Percentiles rank a stretch among this genome's conserved stretches.
Conservation (phyloP, 2,888 invertebrate genomes). For the Cantharis lateralis region DNA sequence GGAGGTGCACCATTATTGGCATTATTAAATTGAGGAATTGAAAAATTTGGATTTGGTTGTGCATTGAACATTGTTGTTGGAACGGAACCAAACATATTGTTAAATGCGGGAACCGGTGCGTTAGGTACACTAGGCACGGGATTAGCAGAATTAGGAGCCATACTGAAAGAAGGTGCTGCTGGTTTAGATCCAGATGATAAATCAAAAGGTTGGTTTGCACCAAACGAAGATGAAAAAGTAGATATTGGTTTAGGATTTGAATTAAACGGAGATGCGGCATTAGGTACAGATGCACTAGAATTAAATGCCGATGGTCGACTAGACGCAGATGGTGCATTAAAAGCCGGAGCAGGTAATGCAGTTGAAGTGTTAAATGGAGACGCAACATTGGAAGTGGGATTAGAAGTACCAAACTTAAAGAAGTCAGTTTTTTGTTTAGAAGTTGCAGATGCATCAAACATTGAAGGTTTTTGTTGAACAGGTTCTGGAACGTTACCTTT, state of each 20-base stretch:
- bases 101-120: background rate
- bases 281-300: background rate
- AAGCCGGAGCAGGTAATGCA: conserved; percentile 14
- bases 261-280: background rate
- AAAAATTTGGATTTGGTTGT: background rate
- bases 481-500: background rate
- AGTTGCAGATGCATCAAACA: background rate
- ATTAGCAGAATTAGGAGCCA: background rate
- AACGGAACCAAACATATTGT: background rate
- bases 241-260: background rate
- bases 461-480: background rate
- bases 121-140: background rate
- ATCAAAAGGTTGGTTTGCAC: background rate
- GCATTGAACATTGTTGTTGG: background rate
- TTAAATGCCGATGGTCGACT: conserved; percentile 5
- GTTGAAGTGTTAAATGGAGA: background rate
- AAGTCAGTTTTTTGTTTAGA: background rate
- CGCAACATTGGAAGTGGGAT: background rate
- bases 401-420: conserved; percentile 8
- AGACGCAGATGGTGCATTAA: conserved; percentile 10
- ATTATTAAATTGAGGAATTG: background rate
- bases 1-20: background rate
- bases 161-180: background rate
- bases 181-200: background rate
- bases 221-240: background rate